A percentile compares a stretch with the other conserved stretches of the same genome.
These are phyloP conservation scores for Taphrorychus bicolor DNA, from an alignment of 2,888 invertebrate species.

Conservation along the genomic window DNA sequence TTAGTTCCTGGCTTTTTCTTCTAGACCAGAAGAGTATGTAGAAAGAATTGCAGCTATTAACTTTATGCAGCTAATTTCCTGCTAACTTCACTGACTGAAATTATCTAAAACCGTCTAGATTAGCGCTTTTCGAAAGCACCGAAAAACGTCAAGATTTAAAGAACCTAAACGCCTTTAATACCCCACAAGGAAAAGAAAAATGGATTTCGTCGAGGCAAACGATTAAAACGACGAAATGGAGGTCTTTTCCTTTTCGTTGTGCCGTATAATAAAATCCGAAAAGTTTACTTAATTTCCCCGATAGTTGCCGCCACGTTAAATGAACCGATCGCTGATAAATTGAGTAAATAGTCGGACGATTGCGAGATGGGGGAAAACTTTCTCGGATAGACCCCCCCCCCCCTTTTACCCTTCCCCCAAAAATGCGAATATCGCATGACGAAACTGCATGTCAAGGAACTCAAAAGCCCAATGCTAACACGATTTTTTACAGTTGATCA, in stretches of 20 bases:
- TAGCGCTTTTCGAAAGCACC: neutral
- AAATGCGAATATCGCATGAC: slow-evolving; percentile 1
- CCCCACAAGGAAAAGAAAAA: neutral
- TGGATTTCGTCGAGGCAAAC: neutral
- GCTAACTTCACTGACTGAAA: too few species aligned
- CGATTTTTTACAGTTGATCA: neutral
- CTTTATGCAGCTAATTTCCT: too few species aligned
- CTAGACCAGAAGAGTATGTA: too few species aligned
- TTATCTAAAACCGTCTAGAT: neutral
- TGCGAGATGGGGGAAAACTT: slow-evolving; percentile 12
- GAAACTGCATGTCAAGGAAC: neutral
- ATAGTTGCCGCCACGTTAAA: slow-evolving; percentile 40
- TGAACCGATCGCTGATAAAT: slow-evolving; percentile 43
- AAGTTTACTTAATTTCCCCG: slow-evolving; percentile 36
- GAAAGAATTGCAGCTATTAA: too few species aligned
- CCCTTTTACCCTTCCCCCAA: neutral
- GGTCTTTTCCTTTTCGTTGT: slow-evolving; percentile 22
- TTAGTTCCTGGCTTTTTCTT: neutral
- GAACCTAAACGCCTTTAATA: neutral
- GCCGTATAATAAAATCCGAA: slow-evolving; percentile 9
- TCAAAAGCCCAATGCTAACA: neutral
- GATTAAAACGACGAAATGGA: slow-evolving; percentile 7
- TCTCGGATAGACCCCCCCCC: neutral
- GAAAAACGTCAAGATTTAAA: neutral
- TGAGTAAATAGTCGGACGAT: slow-evolving; percentile 39